Evolutionary conservation across 2,797 vertebrate genomes (phyloP).

Genomic region (Enteromius afrohamiltoni): DNA sequence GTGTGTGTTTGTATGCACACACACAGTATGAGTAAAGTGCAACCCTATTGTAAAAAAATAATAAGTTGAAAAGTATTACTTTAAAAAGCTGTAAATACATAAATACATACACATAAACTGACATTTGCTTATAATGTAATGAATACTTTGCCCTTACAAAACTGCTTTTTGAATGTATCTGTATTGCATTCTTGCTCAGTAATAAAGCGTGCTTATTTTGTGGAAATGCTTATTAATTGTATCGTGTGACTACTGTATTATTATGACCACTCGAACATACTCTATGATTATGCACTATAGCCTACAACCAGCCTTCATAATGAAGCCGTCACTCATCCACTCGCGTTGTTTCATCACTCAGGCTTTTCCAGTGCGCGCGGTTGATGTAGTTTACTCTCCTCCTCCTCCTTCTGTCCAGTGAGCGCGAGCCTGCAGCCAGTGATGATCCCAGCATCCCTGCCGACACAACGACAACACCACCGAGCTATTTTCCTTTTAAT

Average conservation of each 20-base stretch:
- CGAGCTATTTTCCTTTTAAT: neutral
- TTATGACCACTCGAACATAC: neutral
- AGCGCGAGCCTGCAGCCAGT: neutral
- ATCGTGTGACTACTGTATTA: neutral
- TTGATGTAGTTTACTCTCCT: constrained; percentile 59
- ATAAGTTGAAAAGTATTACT: too few relatives aligned
- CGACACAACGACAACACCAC: neutral
- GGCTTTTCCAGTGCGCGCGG: neutral
- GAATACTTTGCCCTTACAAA: neutral
- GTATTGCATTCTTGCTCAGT: neutral
- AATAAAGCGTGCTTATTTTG: neutral
- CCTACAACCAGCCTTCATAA: neutral
- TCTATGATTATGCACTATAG: neutral
- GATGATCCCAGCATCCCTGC: neutral
- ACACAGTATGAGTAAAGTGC: too few relatives aligned
- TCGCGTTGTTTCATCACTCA: neutral
- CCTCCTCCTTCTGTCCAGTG: constrained; percentile 48
- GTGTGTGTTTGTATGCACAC: too few relatives aligned
- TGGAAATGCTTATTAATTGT: neutral
- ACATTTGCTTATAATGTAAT: neutral
- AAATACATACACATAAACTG: neutral
- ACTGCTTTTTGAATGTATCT: neutral
- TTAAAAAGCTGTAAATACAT: too few relatives aligned
- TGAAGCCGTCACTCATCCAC: neutral
- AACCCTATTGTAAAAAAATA: too few relatives aligned